Percentiles rank a stretch among this genome's conserved stretches.
Conservation (phyloP, 2,113 vertebrate genomes). For the Coptodon rendalli region DNA sequence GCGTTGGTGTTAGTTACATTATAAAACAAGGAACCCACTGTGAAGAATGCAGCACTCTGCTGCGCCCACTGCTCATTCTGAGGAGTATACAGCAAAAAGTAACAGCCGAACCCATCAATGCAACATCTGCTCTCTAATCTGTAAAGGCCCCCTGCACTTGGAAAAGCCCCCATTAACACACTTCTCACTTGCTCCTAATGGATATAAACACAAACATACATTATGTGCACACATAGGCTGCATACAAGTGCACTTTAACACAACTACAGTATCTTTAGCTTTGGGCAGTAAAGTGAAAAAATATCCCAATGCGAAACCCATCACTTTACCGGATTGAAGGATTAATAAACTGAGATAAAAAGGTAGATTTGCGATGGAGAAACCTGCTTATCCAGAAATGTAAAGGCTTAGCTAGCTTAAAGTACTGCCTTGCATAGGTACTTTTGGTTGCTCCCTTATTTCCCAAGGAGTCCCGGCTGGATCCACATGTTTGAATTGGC, state of each 20-base stretch:
- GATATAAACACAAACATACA: not conserved
- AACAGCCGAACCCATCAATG: constrained; percentile 20
- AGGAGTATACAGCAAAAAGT: not conserved
- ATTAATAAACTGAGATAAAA: not conserved
- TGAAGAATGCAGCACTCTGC: constrained; percentile 30
- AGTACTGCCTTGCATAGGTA: not conserved
- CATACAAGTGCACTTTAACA: not conserved
- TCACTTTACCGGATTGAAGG: not conserved
- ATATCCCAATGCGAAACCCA: not conserved
- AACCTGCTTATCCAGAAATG: not conserved
- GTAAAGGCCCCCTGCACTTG: not conserved
- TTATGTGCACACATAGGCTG: not conserved
- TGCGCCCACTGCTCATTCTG: not conserved
- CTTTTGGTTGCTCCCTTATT: not conserved
- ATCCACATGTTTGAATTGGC: not conserved
- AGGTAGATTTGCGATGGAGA: not conserved
- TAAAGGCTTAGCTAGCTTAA: not conserved
- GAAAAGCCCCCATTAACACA: constrained; percentile 33
- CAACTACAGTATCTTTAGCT: not conserved
- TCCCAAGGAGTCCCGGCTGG: not conserved
- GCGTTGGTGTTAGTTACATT: constrained; percentile 45
- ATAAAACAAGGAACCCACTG: constrained; percentile 46
- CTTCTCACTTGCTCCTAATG: not conserved
- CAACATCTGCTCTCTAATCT: constrained; percentile 40
- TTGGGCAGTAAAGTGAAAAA: not conserved